These are phyloP conservation scores for Potamilus streckersoni DNA, from an alignment of 1,140 invertebrate species.

Conservation along the genomic window DNA sequence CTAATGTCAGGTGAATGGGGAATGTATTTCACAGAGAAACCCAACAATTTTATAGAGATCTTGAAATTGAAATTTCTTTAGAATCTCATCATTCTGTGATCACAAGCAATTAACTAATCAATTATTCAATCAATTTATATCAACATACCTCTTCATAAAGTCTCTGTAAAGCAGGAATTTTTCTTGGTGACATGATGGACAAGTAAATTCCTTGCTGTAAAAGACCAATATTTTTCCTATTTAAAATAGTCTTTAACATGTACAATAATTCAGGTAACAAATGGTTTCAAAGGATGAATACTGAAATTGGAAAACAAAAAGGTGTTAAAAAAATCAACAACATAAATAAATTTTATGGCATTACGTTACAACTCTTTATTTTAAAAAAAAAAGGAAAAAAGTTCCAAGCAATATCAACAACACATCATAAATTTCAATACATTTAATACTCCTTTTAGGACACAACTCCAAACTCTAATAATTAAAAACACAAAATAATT, in stretches of 20 bases:
- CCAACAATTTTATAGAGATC: too few relatives aligned
- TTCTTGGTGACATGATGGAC: conserved; percentile 88
- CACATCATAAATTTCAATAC: not conserved
- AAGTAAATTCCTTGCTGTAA: conserved; percentile 84
- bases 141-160: conserved; percentile 68
- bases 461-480: not conserved
- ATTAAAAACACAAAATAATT: not conserved
- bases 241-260: not conserved
- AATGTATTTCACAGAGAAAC: too few relatives aligned
- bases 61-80: too few relatives aligned
- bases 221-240: conserved; percentile 25
- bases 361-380: not conserved
- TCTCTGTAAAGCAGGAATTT: conserved; percentile 77
- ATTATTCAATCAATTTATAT: not conserved
- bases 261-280: not conserved
- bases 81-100: too few relatives aligned
- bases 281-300: not conserved
- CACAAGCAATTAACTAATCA: not conserved
- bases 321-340: not conserved
- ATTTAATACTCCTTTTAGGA: not conserved
- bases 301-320: not conserved
- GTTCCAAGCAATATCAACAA: not conserved
- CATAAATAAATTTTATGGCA: not conserved
- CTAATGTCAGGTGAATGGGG: too few relatives aligned
- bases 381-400: not conserved